Percentiles rank a stretch among this genome's conserved stretches.
These are phyloP conservation scores for Chaetops frenatus DNA, from an alignment of 2,113 vertebrate species.

Conservation along the genomic window DNA sequence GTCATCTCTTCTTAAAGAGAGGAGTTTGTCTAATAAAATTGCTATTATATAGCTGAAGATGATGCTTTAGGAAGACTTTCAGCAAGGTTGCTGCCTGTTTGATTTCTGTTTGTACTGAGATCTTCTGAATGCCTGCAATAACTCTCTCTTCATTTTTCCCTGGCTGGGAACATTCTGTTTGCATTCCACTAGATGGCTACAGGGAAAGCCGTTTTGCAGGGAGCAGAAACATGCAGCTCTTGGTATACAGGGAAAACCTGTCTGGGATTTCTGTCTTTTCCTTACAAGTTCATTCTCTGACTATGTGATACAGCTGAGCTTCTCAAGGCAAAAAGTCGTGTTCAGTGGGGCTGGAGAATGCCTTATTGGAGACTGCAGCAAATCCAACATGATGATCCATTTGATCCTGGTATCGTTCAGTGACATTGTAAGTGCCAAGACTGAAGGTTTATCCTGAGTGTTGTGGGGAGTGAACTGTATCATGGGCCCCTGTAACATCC, in stretches of 20 bases:
- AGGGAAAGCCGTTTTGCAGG: not conserved
- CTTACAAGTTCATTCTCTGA: not conserved
- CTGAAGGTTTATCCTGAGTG: not conserved
- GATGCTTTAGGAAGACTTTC: not conserved
- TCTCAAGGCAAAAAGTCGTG: not conserved
- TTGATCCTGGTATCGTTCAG: not conserved
- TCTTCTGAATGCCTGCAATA: not conserved
- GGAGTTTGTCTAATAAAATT: not conserved
- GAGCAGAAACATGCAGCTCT: not conserved
- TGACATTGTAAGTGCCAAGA: accelerated
- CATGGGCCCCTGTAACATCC: not conserved
- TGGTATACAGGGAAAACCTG: not conserved
- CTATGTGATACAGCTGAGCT: not conserved
- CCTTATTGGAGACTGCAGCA: not conserved
- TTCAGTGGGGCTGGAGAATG: not conserved
- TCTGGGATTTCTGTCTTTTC: no score
- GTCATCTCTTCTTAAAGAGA: not conserved
- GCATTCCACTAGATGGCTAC: slow-evolving; percentile 54
- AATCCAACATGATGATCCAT: not conserved
- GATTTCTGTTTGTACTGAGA: not conserved
- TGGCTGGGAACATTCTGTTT: not conserved
- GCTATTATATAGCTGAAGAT: not conserved
- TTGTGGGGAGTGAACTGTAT: not conserved
- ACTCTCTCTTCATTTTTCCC: not conserved
- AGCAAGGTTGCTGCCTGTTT: not conserved